phyloP scores from a whole-genome alignment of 2,113 vertebrate species.

The Hippocampus barbouri region DNA sequence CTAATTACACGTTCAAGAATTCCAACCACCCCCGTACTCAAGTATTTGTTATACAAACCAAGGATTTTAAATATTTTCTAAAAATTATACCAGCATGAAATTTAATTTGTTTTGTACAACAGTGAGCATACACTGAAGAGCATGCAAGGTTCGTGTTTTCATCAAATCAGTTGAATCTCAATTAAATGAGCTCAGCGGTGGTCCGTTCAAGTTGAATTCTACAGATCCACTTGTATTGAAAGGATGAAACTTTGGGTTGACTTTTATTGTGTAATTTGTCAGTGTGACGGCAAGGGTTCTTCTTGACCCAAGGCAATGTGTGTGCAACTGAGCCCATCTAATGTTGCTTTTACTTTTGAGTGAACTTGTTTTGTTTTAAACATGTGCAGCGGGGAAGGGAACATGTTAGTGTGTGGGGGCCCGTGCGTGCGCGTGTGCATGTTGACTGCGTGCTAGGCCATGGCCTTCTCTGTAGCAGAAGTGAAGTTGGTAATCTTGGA shows the following conservation, averaged over 20 bases:
- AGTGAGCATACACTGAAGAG: too few species aligned
- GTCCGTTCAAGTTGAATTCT: not conserved
- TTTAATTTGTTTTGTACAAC: too few species aligned
- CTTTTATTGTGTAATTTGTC: slow-evolving; percentile 25
- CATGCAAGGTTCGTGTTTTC: not conserved
- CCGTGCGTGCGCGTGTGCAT: not conserved
- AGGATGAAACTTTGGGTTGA: slow-evolving; percentile 14
- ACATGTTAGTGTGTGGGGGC: slow-evolving; percentile 4
- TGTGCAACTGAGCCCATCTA: slow-evolving; percentile 40
- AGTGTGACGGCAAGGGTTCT: slow-evolving; percentile 42
- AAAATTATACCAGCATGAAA: too few species aligned
- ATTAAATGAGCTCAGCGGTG: not conserved
- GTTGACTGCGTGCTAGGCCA: not conserved
- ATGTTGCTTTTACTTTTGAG: slow-evolving; percentile 46
- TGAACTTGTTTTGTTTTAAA: slow-evolving; percentile 31
- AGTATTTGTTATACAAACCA: too few species aligned
- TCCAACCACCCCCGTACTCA: too few species aligned
- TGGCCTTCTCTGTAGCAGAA: slow-evolving; percentile 13
- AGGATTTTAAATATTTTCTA: too few species aligned
- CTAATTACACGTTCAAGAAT: too few species aligned
- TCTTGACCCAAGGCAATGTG: slow-evolving; percentile 40
- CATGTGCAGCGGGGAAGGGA: slow-evolving; percentile 12
- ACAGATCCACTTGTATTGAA: slow-evolving; percentile 21
- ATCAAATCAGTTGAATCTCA: not conserved
- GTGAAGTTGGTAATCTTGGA: slow-evolving; percentile 1